These are phyloP conservation scores for Synanceia verrucosa DNA, from an alignment of 2,797 vertebrate genomes.

Conservation along the genomic window DNA sequence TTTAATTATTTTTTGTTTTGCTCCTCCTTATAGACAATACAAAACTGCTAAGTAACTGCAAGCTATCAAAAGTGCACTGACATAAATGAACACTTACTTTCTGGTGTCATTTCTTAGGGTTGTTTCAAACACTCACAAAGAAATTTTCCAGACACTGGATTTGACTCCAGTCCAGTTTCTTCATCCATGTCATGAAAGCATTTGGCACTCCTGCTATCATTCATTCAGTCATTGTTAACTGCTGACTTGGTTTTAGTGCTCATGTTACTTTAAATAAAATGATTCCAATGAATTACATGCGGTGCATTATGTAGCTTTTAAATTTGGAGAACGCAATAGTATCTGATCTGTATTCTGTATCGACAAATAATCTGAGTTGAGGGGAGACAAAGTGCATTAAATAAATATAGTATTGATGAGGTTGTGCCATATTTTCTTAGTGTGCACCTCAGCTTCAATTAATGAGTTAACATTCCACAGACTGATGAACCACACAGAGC, in stretches of 20 bases:
- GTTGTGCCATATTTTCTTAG: background rate
- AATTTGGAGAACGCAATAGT: background rate
- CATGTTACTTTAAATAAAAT: background rate
- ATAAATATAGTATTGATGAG: too few relatives aligned
- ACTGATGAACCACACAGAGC: conserved; percentile 2
- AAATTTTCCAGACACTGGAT: background rate
- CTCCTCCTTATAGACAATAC: background rate
- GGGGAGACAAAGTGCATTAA: too few relatives aligned
- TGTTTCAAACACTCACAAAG: background rate
- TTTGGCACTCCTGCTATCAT: background rate
- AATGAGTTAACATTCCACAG: background rate
- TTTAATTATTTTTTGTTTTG: background rate
- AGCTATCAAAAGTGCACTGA: background rate
- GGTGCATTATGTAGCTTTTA: background rate
- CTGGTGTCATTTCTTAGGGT: background rate
- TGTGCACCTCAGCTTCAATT: background rate
- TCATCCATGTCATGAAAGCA: background rate
- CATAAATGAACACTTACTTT: background rate
- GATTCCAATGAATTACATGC: background rate
- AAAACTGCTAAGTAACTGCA: background rate
- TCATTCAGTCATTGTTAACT: background rate
- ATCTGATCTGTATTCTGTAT: background rate
- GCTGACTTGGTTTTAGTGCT: background rate
- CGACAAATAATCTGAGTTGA: background rate
- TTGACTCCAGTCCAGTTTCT: background rate